Evolutionary conservation across 2,888 invertebrate species (phyloP).

Genomic region (Tuta absoluta): DNA sequence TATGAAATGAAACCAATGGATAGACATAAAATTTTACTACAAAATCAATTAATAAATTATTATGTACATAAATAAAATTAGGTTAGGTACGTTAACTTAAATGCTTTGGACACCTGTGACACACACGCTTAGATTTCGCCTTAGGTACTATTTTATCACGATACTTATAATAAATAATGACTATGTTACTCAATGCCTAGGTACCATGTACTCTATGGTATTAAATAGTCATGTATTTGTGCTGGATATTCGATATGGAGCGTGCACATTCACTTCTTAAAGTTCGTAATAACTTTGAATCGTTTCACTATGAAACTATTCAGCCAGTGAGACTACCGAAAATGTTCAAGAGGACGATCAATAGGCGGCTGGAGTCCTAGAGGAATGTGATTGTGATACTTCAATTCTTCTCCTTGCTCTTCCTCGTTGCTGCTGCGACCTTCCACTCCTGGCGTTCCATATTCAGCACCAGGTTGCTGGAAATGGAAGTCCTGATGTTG

Average conservation of each 20-base stretch:
- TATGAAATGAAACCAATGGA: not conserved
- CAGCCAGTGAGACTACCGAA: slow-evolving; percentile 50
- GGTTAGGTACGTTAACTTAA: slow-evolving; percentile 10
- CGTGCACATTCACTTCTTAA: slow-evolving; percentile 6
- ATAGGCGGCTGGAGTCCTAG: slow-evolving; percentile 71
- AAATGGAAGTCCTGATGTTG: slow-evolving; percentile 35
- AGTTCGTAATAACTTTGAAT: slow-evolving; percentile 1
- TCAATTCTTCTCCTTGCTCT: slow-evolving; percentile 45
- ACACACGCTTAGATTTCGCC: slow-evolving; percentile 14
- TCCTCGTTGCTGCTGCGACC: slow-evolving; percentile 62
- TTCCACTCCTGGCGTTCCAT: slow-evolving; percentile 56
- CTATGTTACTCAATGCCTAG: slow-evolving; percentile 21
- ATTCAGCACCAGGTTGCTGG: slow-evolving; percentile 46
- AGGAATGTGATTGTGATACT: slow-evolving; percentile 72
- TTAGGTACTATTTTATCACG: slow-evolving; percentile 20
- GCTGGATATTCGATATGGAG: slow-evolving; percentile 8
- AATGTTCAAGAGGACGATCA: slow-evolving; percentile 71
- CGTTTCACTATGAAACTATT: not conserved
- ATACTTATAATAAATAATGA: slow-evolving; percentile 22
- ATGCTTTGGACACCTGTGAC: slow-evolving; percentile 16
- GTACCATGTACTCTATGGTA: slow-evolving; percentile 17
- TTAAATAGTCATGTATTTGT: slow-evolving; percentile 19
- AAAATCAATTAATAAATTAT: slow-evolving; percentile 16
- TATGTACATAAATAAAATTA: slow-evolving; percentile 13
- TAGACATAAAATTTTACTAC: slow-evolving; percentile 8